These are phyloP conservation scores for Eulemur rufifrons DNA, from an alignment of 2,113 vertebrate species.

Conservation along the genomic window DNA sequence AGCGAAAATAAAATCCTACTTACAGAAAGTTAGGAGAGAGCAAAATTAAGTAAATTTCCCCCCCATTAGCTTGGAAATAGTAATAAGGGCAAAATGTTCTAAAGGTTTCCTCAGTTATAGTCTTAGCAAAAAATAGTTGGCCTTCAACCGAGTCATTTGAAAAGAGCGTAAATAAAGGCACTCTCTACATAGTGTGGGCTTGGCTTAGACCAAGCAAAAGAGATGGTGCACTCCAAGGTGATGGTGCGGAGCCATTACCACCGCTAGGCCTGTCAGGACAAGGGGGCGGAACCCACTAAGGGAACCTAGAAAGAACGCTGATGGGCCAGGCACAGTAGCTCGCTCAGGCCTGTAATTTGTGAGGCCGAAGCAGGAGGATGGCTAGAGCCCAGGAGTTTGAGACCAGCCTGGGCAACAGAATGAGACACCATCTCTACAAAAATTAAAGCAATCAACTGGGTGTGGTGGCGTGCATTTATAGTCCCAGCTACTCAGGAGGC, in stretches of 20 bases:
- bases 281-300: too few relatives aligned
- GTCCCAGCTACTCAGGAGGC: too few relatives aligned
- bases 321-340: not conserved
- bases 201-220: not conserved
- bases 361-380: too few relatives aligned
- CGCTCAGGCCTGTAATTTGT: too few relatives aligned
- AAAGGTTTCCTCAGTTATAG: not conserved
- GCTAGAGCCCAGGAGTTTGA: too few relatives aligned
- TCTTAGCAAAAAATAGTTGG: not conserved
- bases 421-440: too few relatives aligned
- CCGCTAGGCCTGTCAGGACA: not conserved
- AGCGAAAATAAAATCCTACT: not conserved
- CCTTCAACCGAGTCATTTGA: not conserved
- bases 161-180: not conserved
- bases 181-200: not conserved
- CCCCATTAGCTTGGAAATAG: not conserved
- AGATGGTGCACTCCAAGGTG: too few relatives aligned
- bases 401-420: too few relatives aligned
- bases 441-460: too few relatives aligned
- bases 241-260: not conserved
- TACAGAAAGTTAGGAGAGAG: not conserved
- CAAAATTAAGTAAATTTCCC: not conserved
- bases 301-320: not conserved
- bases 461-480: too few relatives aligned
- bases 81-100: conserved; percentile 23